Evolutionary conservation across 2,888 invertebrate genomes (phyloP).

Genomic region (Eupeodes luniger): DNA sequence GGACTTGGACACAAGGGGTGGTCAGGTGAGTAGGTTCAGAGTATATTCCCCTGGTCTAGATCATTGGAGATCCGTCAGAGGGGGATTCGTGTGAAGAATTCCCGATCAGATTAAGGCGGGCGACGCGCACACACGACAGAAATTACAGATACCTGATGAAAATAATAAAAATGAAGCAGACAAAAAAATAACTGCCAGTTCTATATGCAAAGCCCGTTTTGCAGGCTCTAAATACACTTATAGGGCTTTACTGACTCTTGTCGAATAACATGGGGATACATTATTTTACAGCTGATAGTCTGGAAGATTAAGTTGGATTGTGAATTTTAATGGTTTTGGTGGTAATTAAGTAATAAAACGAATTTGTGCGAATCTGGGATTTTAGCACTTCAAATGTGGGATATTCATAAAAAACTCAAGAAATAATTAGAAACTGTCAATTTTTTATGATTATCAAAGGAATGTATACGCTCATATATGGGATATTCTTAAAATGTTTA

Average conservation of each 20-base stretch:
- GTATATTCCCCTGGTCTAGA: neutral
- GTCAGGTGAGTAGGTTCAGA: neutral
- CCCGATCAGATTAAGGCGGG: slow-evolving; percentile 40
- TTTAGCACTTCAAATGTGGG: no score
- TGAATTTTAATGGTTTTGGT: neutral
- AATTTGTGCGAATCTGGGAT: no score
- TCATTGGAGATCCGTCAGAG: slow-evolving; percentile 18
- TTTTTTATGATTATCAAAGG: no score
- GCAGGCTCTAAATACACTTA: slow-evolving; percentile 62
- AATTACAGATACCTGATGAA: slow-evolving; percentile 55
- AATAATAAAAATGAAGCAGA: slow-evolving; percentile 48
- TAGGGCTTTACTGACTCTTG: slow-evolving; percentile 52
- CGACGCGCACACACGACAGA: slow-evolving; percentile 46
- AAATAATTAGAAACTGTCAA: no score
- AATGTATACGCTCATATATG: no score
- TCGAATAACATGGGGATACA: slow-evolving; percentile 28
- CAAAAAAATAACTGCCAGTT: slow-evolving; percentile 37
- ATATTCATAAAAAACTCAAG: no score
- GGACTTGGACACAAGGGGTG: neutral
- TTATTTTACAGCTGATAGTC: neutral
- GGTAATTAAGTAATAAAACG: no score
- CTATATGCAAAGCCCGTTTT: slow-evolving; percentile 49
- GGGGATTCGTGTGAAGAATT: slow-evolving; percentile 50
- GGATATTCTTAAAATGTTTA: no score
- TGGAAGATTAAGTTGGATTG: neutral